phyloP scores from a whole-genome alignment of 2,888 invertebrate species.

The Conus canariensis region DNA sequence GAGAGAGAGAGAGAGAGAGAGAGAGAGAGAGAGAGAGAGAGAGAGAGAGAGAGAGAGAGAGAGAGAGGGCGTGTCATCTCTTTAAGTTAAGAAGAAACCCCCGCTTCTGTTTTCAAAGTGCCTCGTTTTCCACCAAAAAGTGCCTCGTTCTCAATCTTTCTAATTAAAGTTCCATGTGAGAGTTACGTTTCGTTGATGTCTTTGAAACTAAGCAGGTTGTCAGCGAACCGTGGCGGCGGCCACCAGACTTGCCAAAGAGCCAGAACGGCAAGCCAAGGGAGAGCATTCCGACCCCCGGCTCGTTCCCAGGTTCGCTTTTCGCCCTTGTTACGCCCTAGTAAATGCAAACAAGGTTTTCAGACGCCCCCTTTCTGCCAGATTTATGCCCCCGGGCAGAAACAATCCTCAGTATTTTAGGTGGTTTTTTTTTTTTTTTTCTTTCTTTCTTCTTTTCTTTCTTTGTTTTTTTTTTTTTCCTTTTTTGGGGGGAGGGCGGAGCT shows the following conservation, averaged over 20 bases:
- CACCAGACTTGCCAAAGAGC: not conserved
- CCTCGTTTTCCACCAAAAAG: not conserved
- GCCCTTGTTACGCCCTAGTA: constrained; percentile 8
- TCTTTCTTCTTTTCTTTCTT: not conserved
- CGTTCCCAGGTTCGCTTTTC: not conserved
- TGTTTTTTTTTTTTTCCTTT: not conserved
- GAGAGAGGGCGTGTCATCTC: no score
- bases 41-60: no score
- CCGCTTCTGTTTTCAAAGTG: no score
- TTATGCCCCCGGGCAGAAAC: not conserved
- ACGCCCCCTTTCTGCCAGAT: not conserved
- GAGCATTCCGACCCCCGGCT: not conserved
- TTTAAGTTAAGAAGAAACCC: no score
- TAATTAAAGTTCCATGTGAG: constrained; percentile 30
- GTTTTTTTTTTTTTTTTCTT: not conserved
- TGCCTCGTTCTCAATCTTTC: not conserved
- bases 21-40: no score
- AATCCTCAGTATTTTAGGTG: not conserved
- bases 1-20: no score
- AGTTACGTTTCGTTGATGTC: not conserved
- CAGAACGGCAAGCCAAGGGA: not conserved
- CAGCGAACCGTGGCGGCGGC: not conserved
- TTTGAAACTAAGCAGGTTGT: not conserved
- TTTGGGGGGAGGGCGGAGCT: no score
- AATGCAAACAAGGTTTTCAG: constrained; percentile 23